Evolutionary conservation across 2,888 invertebrate genomes (phyloP), one percentile per base, ranked within the genome.

Genomic region (Ectemnius lituratus): DNA sequence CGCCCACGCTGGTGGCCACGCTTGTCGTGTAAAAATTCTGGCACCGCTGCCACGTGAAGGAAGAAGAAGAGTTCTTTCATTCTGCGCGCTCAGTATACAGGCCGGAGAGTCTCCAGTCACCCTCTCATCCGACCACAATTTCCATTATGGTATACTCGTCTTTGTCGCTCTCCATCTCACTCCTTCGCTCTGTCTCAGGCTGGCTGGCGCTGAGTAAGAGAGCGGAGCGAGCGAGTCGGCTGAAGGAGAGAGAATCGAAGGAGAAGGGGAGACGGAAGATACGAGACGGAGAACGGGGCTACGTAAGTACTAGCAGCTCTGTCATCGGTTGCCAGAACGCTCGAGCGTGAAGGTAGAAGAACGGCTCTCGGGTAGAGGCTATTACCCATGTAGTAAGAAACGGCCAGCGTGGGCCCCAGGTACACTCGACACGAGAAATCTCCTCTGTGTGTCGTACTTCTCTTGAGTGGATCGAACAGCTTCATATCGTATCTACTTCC

Each of bases 381-480:
- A 84, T 84, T 84, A 84, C 83, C 84, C 75, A 77, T 70, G 67
- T 70, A 83, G 76, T 84, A 84, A 84, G 84, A 83, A 84, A 78
- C 80, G 75, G 70, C 58, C 65, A 72, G 80, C 79, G 74, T 76
- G 78, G 75, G 76, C 80, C 13, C 52, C 78, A 79, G 80, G 83
- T 85, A 85, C 84, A 85, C 79, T 83, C 82, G 67, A 81, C 56
- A 74, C 79, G 73, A 84, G 80, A 85, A 86, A 83, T 85, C 76
- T 71, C 66, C 65, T 37, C 8, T 76, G 65, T 68, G 64, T 52
- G 67, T 63, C 74, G 76, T 73, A 70, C 70, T 69, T 64, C 57
- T 65, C 66, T 76, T 71, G 70, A 76, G 76, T 76, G 76, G 66
- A 76, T 61, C 67, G 69, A 76, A 69, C 77, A 70, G 76, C 69